These are phyloP conservation scores for Notothenia coriiceps DNA, from an alignment of 2,113 vertebrate genomes.

Conservation along the genomic window DNA sequence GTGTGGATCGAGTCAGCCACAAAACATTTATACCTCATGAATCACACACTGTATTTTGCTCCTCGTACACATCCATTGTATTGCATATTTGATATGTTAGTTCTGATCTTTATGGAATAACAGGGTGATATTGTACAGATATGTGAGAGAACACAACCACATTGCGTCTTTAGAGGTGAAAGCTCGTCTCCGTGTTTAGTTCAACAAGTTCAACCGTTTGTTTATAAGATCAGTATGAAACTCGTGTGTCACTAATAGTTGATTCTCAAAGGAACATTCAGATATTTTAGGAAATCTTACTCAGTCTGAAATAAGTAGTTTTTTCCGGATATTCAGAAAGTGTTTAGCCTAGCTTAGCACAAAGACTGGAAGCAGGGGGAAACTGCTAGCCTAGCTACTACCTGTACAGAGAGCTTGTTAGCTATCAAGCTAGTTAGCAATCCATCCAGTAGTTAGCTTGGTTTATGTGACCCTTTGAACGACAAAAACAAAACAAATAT, in stretches of 20 bases:
- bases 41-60: neutral
- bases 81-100: conserved; percentile 19
- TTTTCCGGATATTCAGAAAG: neutral
- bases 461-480: neutral
- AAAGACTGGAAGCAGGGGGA: conserved; percentile 11
- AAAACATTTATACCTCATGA: conserved; percentile 48
- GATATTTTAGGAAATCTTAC: neutral
- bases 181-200: conserved; percentile 7
- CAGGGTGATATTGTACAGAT: conserved; percentile 65
- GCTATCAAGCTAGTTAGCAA: neutral
- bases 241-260: neutral
- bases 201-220: neutral
- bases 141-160: conserved; percentile 3
- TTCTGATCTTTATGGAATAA: conserved; percentile 36
- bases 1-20: conserved; percentile 3
- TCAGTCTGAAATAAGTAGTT: neutral
- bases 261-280: conserved; percentile 11
- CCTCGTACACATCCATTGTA: conserved; percentile 11
- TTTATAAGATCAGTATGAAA: neutral
- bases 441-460: neutral
- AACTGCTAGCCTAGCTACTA: neutral
- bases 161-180: conserved; percentile 16
- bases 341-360: conserved; percentile 19
- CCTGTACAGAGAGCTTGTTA: neutral
- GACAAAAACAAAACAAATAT: neutral